Evolutionary conservation across 2,113 vertebrate species (phyloP).

Genomic region (Paedocypris sp.): DNA sequence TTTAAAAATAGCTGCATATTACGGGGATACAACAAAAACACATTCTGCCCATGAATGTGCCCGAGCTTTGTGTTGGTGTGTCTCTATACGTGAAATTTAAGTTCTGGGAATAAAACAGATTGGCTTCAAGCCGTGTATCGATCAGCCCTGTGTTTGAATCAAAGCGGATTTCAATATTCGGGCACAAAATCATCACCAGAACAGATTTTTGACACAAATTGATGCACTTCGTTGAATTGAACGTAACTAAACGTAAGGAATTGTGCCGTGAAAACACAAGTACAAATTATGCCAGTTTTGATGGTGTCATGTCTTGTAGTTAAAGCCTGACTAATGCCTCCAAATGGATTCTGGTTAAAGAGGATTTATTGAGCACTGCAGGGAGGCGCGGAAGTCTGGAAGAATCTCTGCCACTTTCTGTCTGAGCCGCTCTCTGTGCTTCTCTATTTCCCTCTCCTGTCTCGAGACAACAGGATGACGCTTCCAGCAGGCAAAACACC

Average conservation of each 20-base stretch:
- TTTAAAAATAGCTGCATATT: too few species aligned
- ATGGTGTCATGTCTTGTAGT: not conserved
- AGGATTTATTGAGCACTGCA: not conserved
- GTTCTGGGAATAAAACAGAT: too few species aligned
- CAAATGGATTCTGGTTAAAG: conserved; percentile 8
- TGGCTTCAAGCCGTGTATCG: too few species aligned
- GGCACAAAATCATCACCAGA: too few species aligned
- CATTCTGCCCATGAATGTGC: too few species aligned
- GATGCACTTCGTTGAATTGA: not conserved
- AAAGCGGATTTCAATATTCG: not conserved
- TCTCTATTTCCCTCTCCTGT: conserved; percentile 66
- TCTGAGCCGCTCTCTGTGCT: conserved; percentile 64
- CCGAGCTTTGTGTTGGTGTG: too few species aligned
- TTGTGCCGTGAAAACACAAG: not conserved
- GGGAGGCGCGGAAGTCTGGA: conserved; percentile 61
- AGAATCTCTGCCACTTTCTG: conserved; percentile 78
- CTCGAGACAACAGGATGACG: conserved; percentile 56
- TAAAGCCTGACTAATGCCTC: conserved; percentile 7
- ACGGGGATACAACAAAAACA: too few species aligned
- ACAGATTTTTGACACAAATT: too few species aligned
- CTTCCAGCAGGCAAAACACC: conserved; percentile 66
- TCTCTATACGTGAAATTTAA: too few species aligned
- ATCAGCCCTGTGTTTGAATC: conserved; percentile 10
- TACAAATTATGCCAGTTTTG: too few species aligned
- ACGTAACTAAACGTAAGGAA: too few species aligned